phyloP scores from a whole-genome alignment of 2,797 vertebrate species.

The Ptychadena robeensis region DNA sequence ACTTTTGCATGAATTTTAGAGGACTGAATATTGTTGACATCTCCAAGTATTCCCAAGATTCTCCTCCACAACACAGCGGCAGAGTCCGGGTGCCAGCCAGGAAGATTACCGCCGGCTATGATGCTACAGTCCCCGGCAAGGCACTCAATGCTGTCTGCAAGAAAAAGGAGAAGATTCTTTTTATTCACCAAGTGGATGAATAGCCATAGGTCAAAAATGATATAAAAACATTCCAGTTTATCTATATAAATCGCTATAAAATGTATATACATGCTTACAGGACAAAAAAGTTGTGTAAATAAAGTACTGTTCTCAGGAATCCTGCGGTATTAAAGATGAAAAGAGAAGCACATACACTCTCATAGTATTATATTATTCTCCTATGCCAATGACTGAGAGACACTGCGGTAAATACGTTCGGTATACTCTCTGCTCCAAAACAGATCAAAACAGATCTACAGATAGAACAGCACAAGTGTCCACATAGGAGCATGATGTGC shows the following conservation, averaged over 20 bases:
- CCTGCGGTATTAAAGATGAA: too few species aligned
- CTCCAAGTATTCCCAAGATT: slow-evolving; percentile 93
- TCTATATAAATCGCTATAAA: background rate
- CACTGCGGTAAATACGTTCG: too few species aligned
- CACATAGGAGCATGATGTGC: too few species aligned
- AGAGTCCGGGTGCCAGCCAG: slow-evolving; percentile 95
- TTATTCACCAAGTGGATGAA: background rate
- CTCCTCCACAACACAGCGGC: slow-evolving; percentile 96
- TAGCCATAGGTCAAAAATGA: too few species aligned
- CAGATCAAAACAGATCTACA: too few species aligned
- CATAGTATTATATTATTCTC: too few species aligned
- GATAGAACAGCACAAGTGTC: too few species aligned
- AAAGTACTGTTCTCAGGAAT: background rate
- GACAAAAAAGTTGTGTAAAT: slow-evolving; percentile 24
- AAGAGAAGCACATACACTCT: too few species aligned
- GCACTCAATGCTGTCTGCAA: slow-evolving; percentile 91
- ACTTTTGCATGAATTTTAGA: slow-evolving; percentile 94
- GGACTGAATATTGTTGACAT: slow-evolving; percentile 92
- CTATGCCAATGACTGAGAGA: too few species aligned
- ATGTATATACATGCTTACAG: background rate
- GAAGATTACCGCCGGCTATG: slow-evolving; percentile 92
- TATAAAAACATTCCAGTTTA: background rate
- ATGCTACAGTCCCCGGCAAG: slow-evolving; percentile 94
- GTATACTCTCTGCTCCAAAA: too few species aligned
- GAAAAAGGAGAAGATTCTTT: background rate